A percentile compares a stretch with the other conserved stretches of the same genome.
Evolutionary conservation across 2,797 vertebrate species (phyloP).

Genomic region (Eulemur coronatus): DNA sequence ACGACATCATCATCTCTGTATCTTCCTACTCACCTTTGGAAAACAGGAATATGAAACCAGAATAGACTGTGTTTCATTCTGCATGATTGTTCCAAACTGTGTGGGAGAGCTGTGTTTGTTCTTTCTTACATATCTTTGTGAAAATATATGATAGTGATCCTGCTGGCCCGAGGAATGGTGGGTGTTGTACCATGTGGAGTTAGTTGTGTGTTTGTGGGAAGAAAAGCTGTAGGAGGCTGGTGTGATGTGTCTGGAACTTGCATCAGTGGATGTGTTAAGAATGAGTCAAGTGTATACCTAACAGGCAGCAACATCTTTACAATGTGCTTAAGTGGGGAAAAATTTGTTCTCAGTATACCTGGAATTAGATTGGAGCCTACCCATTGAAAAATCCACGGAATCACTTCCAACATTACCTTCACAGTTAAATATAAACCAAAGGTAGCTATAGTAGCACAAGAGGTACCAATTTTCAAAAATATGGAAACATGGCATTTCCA

Average conservation of each 20-base stretch:
- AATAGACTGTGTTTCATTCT: constrained; percentile 59
- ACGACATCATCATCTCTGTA: not conserved
- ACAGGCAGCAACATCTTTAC: not conserved
- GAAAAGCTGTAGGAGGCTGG: constrained; percentile 61
- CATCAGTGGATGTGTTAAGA: constrained; percentile 48
- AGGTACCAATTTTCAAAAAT: constrained; percentile 20
- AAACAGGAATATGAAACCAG: constrained; percentile 61
- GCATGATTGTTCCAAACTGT: constrained; percentile 36
- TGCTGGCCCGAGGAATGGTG: constrained; percentile 16
- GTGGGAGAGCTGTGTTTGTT: constrained; percentile 73
- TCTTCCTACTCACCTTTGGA: constrained; percentile 60
- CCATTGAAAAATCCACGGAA: not conserved
- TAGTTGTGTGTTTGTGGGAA: constrained; percentile 53
- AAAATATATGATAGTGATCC: constrained; percentile 45
- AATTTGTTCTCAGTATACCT: not conserved
- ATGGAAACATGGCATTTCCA: not conserved
- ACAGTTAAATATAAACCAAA: constrained; percentile 26
- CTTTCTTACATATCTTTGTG: constrained; percentile 59
- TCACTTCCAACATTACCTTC: not conserved
- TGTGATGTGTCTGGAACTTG: constrained; percentile 52
- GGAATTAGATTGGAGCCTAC: constrained; percentile 4
- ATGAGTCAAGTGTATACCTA: constrained; percentile 65
- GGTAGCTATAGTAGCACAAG: not conserved
- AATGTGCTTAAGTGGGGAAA: not conserved
- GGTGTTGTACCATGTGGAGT: constrained; percentile 66